A percentile compares a stretch with the other conserved stretches of the same genome.
Conservation (phyloP, 2,888 invertebrate species). For the Escarpia spicata region DNA sequence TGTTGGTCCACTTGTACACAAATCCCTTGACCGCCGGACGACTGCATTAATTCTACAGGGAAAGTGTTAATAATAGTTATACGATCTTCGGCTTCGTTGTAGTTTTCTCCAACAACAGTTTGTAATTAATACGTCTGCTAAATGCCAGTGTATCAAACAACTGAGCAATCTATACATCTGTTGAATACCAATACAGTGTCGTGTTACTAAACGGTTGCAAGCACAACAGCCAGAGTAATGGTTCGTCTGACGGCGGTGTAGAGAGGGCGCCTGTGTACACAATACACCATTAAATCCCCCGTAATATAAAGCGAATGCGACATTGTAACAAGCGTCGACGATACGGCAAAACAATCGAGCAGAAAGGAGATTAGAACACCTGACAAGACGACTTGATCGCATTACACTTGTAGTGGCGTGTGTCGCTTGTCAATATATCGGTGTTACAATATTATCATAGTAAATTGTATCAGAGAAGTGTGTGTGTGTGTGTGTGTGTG, state of each 20-base stretch:
- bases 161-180: background rate
- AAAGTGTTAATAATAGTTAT: background rate
- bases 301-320: background rate
- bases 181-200: background rate
- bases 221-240: background rate
- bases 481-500: background rate
- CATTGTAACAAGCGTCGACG: background rate
- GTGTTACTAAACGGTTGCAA: constrained; percentile 16
- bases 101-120: background rate
- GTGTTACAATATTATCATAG: background rate
- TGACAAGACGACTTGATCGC: background rate
- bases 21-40: background rate
- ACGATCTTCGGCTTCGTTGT: background rate
- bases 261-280: background rate
- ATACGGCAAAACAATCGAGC: background rate
- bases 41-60: background rate
- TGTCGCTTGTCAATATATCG: background rate
- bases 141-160: background rate
- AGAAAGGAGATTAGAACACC: background rate
- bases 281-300: background rate
- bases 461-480: background rate
- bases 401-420: background rate
- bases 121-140: background rate
- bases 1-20: background rate
- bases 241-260: background rate